phyloP scores from a whole-genome alignment of 2,797 vertebrate species.

The Typhlichthys subterraneus region DNA sequence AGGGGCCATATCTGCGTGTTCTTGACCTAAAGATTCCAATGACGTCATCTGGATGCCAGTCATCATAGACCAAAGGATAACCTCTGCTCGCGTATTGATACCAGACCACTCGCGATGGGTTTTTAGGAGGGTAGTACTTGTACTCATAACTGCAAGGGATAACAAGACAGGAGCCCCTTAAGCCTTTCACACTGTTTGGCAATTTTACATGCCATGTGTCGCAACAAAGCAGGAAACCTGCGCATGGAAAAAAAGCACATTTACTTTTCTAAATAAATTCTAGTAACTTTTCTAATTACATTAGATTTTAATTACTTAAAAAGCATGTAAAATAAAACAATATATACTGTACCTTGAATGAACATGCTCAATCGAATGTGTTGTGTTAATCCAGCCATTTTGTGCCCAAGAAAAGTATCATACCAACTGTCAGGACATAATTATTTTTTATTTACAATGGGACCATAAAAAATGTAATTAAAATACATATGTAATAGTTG shows the following conservation, averaged over 20 bases:
- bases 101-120: slow-evolving; percentile 57
- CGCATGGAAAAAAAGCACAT: neutral
- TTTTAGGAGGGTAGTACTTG: slow-evolving; percentile 11
- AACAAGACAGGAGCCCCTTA: slow-evolving; percentile 58
- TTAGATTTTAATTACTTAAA: neutral
- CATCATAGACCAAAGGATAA: slow-evolving; percentile 65
- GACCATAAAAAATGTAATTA: too few relatives aligned
- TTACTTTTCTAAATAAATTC: neutral
- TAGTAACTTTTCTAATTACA: neutral
- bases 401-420: neutral
- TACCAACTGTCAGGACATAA: neutral
- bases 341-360: slow-evolving; percentile 45
- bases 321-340: neutral
- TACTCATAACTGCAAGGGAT: slow-evolving; percentile 66
- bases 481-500: too few relatives aligned
- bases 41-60: fast-evolving
- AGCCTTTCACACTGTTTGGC: slow-evolving; percentile 42
- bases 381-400: slow-evolving; percentile 32
- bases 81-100: slow-evolving; percentile 35
- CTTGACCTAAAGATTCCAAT: slow-evolving; percentile 28
- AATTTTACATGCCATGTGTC: slow-evolving; percentile 48
- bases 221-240: slow-evolving; percentile 39
- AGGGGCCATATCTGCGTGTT: neutral
- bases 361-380: slow-evolving; percentile 21
- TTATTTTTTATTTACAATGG: too few relatives aligned